Conservation (phyloP, 64 coral and sea anemone species). For the Pocillopora damicornis region DNA sequence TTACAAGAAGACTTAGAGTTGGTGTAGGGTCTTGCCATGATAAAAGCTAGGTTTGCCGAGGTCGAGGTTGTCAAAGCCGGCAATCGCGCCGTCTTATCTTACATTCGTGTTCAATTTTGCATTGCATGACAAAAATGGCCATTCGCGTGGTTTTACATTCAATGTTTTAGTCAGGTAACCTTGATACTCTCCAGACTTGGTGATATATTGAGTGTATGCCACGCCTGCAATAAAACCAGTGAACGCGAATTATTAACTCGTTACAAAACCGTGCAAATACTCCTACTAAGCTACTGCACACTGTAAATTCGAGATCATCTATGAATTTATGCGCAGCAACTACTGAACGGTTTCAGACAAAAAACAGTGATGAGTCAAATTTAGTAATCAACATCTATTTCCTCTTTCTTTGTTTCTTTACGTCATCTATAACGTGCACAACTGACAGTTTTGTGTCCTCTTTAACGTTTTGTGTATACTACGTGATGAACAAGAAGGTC, state of each 20-base stretch:
- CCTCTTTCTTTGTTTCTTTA: no score
- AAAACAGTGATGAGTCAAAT: no score
- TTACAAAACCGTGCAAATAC: not conserved
- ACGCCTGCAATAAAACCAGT: not conserved
- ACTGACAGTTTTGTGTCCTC: no score
- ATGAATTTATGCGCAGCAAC: no score
- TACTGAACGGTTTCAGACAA: no score
- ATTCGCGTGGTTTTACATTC: not conserved
- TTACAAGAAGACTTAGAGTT: not conserved
- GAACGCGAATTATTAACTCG: not conserved
- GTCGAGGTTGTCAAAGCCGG: not conserved
- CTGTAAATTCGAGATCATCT: no score
- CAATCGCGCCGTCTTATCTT: not conserved
- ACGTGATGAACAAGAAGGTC: no score
- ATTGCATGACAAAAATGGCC: not conserved
- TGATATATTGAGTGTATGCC: constrained; percentile 33
- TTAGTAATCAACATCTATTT: no score
- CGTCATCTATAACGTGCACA: no score
- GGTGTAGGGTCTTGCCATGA: not conserved
- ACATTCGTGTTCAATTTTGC: not conserved
- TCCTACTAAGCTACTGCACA: not conserved
- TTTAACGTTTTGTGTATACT: no score
- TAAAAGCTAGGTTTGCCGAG: not conserved
- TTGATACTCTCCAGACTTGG: constrained; percentile 44
- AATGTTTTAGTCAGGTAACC: not conserved